These are phyloP conservation scores for Amiota minor DNA, from an alignment of 2,888 invertebrate species.

Conservation along the genomic window DNA sequence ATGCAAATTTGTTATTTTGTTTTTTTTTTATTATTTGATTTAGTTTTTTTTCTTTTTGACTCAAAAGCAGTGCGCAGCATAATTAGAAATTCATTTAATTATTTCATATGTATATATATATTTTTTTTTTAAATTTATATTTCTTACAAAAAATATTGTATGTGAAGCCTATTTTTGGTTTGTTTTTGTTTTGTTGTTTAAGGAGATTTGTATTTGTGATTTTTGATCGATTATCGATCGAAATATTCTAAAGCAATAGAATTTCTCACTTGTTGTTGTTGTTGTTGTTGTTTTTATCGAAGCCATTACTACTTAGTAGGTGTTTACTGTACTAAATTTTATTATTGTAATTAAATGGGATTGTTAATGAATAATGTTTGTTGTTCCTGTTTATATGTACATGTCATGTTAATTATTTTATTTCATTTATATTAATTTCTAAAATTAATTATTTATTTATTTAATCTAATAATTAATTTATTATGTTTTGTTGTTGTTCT, in stretches of 20 bases:
- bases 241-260: no score
- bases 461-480: neutral
- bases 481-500: neutral
- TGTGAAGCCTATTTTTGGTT: neutral
- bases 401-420: neutral
- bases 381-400: neutral
- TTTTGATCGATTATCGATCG: no score
- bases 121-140: neutral
- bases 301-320: no score
- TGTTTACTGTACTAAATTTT: no score
- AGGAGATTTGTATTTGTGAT: no score
- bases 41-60: slow-evolving; percentile 34
- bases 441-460: neutral
- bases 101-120: neutral
- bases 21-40: slow-evolving; percentile 32
- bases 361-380: no score
- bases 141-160: neutral
- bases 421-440: neutral
- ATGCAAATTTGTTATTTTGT: slow-evolving; percentile 33
- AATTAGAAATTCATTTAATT: neutral
- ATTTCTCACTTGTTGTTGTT: no score
- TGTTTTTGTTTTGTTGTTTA: neutral
- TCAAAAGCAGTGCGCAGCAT: neutral
- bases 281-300: no score
- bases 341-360: no score